Conservation (phyloP, 1,140 invertebrate genomes). For the Nautilus pompilius region DNA sequence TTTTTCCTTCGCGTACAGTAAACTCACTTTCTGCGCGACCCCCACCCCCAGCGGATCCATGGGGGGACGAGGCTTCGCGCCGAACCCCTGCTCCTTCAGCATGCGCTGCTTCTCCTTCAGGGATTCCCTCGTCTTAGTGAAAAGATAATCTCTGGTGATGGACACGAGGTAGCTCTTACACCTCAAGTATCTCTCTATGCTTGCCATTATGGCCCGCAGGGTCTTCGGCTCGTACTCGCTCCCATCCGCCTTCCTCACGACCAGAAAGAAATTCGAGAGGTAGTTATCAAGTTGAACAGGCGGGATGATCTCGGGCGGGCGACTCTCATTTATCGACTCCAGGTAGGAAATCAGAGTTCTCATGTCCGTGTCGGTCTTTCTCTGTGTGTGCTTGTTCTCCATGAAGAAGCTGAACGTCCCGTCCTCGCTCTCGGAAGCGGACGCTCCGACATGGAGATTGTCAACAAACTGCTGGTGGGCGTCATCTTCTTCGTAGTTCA, state of each 20-base stretch:
- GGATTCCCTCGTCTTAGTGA: slow-evolving; percentile 37
- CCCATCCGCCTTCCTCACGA: slow-evolving; percentile 42
- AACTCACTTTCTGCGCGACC: slow-evolving; percentile 30
- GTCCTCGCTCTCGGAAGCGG: not conserved
- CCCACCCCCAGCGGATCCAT: slow-evolving; percentile 23
- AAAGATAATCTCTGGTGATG: slow-evolving; percentile 36
- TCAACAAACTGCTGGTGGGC: too few species aligned
- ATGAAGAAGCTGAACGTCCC: slow-evolving; percentile 9
- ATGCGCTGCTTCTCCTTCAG: slow-evolving; percentile 40
- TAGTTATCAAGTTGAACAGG: slow-evolving; percentile 41
- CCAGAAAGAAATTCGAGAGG: slow-evolving; percentile 39
- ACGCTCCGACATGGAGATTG: too few species aligned
- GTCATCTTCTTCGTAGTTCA: too few species aligned
- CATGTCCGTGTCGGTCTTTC: slow-evolving; percentile 47
- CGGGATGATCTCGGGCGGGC: slow-evolving; percentile 34
- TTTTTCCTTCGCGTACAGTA: slow-evolving; percentile 37
- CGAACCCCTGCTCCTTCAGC: slow-evolving; percentile 34
- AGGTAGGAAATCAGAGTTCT: slow-evolving; percentile 38
- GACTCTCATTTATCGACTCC: slow-evolving; percentile 35
- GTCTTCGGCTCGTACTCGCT: slow-evolving; percentile 45
- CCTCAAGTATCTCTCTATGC: slow-evolving; percentile 39
- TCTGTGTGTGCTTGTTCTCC: slow-evolving; percentile 45
- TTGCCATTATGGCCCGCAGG: slow-evolving; percentile 40
- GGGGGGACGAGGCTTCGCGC: slow-evolving; percentile 26
- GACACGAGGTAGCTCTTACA: slow-evolving; percentile 38